Conservation (phyloP, 2,113 vertebrate species). For the Sceloporus undulatus region DNA sequence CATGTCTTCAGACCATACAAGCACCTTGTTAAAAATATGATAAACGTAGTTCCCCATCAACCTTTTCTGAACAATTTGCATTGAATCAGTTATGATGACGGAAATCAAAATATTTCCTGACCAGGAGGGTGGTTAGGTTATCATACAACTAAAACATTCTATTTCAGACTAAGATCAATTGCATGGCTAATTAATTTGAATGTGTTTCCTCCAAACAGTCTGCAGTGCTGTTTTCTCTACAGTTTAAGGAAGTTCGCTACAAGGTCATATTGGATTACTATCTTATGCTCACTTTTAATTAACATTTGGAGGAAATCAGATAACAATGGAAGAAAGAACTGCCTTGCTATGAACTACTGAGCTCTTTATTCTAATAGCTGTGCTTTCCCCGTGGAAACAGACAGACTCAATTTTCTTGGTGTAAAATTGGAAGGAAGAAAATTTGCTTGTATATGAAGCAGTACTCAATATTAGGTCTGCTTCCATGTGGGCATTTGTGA, state of each 20-base stretch:
- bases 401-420: neutral
- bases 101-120: conserved; percentile 47
- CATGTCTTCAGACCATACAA: neutral
- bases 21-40: neutral
- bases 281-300: conserved; percentile 63
- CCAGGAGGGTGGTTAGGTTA: conserved; percentile 23
- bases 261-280: conserved; percentile 54
- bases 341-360: conserved; percentile 39
- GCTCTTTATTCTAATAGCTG: conserved; percentile 6
- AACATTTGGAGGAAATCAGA: conserved; percentile 62
- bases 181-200: conserved; percentile 60
- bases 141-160: conserved; percentile 52
- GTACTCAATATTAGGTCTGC: no score
- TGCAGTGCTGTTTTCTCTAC: conserved; percentile 32
- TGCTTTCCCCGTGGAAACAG: conserved; percentile 6
- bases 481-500: neutral
- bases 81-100: conserved; percentile 44
- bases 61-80: conserved; percentile 10
- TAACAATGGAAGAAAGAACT: conserved; percentile 49
- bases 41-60: conserved; percentile 29
- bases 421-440: neutral
- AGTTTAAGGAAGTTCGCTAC: conserved; percentile 40
- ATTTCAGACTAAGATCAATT: conserved; percentile 57
- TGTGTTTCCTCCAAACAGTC: conserved; percentile 29
- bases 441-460: neutral